phyloP scores from a whole-genome alignment of 1,140 invertebrate genomes.

The Melanaphis sacchari region DNA sequence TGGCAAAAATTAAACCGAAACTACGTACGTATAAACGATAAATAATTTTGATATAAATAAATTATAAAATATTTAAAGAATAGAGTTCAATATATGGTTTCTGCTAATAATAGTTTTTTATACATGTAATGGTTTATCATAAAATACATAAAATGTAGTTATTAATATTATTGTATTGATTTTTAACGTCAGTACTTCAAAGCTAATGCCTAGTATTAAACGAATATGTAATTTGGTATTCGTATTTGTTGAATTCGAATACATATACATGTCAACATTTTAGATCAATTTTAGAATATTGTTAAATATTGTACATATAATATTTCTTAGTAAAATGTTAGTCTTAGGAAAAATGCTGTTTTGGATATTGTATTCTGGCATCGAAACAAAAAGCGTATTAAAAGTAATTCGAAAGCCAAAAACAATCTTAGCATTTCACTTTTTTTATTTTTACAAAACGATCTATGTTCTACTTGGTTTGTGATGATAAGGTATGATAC shows the following conservation, averaged over 20 bases:
- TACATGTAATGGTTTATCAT: background rate
- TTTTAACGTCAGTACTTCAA: background rate
- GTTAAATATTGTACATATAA: no score
- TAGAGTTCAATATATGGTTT: background rate
- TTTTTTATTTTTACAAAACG: background rate
- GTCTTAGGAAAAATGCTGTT: background rate
- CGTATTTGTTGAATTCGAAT: background rate
- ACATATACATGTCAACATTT: background rate
- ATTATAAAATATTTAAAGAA: no score
- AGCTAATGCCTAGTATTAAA: background rate
- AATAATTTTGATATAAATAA: no score
- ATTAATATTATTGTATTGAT: background rate
- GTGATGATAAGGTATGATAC: background rate
- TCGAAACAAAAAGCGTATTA: constrained; percentile 14
- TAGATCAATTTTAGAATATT: background rate
- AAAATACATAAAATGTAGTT: background rate
- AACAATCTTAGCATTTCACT: background rate
- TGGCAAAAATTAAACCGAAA: no score
- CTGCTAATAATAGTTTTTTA: background rate
- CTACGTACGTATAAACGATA: no score
- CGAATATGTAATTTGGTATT: background rate
- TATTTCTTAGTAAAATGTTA: background rate
- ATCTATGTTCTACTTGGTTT: background rate
- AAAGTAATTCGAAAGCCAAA: constrained; percentile 1
- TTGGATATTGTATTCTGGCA: background rate